These are phyloP conservation scores for Sinohyriopsis cumingii DNA, from an alignment of 2,888 invertebrate species.

Conservation along the genomic window DNA sequence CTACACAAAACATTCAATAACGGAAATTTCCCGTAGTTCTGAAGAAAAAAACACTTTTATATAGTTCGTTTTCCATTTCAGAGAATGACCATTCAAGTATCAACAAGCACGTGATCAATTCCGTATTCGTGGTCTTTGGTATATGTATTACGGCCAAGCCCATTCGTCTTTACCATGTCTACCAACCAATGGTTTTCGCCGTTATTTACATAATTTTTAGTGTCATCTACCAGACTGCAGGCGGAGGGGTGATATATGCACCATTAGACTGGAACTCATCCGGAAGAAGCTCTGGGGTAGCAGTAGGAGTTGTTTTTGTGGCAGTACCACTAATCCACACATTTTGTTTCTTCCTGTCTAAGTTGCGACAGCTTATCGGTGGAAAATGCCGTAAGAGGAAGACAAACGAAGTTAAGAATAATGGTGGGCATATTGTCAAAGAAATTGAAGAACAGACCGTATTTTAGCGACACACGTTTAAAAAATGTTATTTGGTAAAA, in stretches of 20 bases:
- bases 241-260: slow-evolving; percentile 36
- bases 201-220: slow-evolving; percentile 39
- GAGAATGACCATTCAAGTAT: slow-evolving; percentile 29
- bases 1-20: too few relatives aligned
- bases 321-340: slow-evolving; percentile 37
- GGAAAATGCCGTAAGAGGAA: not conserved
- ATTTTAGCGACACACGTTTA: too few relatives aligned
- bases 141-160: slow-evolving; percentile 38
- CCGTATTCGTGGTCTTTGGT: slow-evolving; percentile 32
- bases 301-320: slow-evolving; percentile 16
- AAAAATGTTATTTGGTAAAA: too few relatives aligned
- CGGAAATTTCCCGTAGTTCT: too few relatives aligned
- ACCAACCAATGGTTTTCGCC: slow-evolving; percentile 36
- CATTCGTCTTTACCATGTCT: slow-evolving; percentile 38
- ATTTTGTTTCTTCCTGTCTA: slow-evolving; percentile 29
- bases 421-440: too few relatives aligned
- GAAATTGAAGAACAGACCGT: too few relatives aligned
- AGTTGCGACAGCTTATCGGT: slow-evolving; percentile 10
- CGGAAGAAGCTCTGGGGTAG: slow-evolving; percentile 12
- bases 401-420: too few relatives aligned
- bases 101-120: slow-evolving; percentile 42
- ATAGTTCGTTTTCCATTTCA: slow-evolving; percentile 11
- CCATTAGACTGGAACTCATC: slow-evolving; percentile 37
- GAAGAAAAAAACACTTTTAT: too few relatives aligned
- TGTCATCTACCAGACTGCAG: slow-evolving; percentile 34